Conservation (phyloP, 2,113 vertebrate genomes). For the Esox niger region DNA sequence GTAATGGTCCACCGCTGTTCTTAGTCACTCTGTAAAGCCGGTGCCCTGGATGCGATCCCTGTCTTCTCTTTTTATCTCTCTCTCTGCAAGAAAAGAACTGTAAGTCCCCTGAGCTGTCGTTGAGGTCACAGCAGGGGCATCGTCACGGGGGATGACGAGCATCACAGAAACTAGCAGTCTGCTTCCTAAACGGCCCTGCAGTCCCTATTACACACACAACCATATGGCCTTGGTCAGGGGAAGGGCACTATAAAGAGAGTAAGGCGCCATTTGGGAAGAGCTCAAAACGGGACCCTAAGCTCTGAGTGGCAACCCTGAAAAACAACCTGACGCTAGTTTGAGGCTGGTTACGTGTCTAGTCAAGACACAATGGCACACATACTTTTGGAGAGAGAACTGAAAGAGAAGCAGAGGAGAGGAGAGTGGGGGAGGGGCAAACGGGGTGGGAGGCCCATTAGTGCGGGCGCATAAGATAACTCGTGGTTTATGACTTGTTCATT, state of each 20-base stretch:
- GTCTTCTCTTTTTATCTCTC: no score
- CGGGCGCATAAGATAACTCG: no score
- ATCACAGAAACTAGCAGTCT: neutral
- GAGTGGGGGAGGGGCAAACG: neutral
- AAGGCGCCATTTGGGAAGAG: no score
- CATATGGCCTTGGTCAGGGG: no score
- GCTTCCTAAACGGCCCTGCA: no score
- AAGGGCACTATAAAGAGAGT: no score
- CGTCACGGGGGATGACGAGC: conserved; percentile 1
- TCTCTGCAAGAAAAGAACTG: neutral
- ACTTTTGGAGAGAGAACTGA: neutral
- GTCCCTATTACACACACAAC: no score
- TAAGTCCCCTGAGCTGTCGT: neutral
- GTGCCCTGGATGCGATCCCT: neutral
- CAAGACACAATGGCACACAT: conserved; percentile 14
- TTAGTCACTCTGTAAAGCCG: conserved; percentile 15
- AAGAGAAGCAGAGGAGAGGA: neutral
- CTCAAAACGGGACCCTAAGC: neutral
- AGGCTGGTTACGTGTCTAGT: conserved; percentile 8
- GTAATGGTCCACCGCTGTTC: conserved; percentile 24
- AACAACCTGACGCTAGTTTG: conserved; percentile 20
- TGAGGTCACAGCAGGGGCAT: conserved; percentile 5
- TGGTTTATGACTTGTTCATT: no score
- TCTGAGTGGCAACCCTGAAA: conserved; percentile 6
- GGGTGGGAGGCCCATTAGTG: neutral